phyloP scores from a whole-genome alignment of 2,113 vertebrate genomes.

The Fregata magnificens region DNA sequence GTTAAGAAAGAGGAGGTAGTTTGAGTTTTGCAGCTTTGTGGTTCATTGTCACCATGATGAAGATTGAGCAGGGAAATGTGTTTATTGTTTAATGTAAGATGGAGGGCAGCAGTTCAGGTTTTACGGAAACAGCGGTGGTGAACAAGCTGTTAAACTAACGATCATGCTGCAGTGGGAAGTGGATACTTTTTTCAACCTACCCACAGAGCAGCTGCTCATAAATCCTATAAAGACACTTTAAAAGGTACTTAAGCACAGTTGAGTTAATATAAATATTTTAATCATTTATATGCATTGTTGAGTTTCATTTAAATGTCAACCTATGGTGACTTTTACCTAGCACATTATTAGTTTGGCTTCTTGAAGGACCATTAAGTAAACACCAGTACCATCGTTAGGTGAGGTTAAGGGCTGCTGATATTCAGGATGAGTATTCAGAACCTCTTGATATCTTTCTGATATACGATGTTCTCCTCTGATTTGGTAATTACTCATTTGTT shows the following conservation, averaged over 20 bases:
- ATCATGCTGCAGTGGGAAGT: background rate
- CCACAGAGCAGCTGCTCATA: background rate
- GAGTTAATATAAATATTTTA: slow-evolving; percentile 66
- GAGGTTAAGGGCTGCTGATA: background rate
- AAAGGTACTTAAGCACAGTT: slow-evolving; percentile 45
- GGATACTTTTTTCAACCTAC: background rate
- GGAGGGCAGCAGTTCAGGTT: background rate
- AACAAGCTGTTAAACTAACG: background rate
- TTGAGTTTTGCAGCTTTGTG: background rate
- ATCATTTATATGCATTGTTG: slow-evolving; percentile 16
- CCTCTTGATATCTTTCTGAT: background rate
- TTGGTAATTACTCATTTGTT: background rate
- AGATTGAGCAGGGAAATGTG: background rate
- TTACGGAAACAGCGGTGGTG: background rate
- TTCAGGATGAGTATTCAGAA: slow-evolving; percentile 18
- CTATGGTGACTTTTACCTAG: background rate
- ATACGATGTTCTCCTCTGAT: background rate
- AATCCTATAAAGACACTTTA: slow-evolving; percentile 44
- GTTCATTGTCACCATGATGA: background rate
- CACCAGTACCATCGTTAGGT: background rate
- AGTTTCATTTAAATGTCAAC: slow-evolving; percentile 10
- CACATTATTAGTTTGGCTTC: background rate
- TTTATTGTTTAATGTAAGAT: slow-evolving; percentile 1
- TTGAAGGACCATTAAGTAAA: slow-evolving; percentile 18
- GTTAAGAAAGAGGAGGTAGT: background rate